Evolutionary conservation across 2,113 vertebrate species (phyloP).

Genomic region (Etia nguti): DNA sequence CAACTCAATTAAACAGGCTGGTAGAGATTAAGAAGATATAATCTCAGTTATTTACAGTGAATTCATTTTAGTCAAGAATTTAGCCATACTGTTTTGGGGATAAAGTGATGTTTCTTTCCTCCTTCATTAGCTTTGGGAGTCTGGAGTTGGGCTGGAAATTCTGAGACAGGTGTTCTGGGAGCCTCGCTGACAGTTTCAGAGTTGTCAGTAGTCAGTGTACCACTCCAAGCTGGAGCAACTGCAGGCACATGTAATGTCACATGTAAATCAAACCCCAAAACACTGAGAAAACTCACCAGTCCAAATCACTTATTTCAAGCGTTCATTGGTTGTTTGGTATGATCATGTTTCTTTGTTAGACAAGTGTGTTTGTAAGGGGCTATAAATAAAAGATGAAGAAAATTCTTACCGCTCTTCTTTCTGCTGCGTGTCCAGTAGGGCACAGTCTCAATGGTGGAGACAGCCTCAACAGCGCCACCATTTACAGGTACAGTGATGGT

Average conservation of each 20-base stretch:
- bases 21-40: background rate
- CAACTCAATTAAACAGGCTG: background rate
- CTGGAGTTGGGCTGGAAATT: slow-evolving; percentile 14
- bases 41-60: background rate
- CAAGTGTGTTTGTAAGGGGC: background rate
- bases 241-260: background rate
- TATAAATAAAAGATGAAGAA: background rate
- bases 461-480: slow-evolving; percentile 84
- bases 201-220: slow-evolving; percentile 72
- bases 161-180: slow-evolving; percentile 54
- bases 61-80: background rate
- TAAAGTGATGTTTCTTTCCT: slow-evolving; percentile 83
- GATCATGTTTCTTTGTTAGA: background rate
- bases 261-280: background rate
- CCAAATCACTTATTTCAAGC: background rate
- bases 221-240: slow-evolving; percentile 36
- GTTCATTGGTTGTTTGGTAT: background rate
- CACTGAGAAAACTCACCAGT: background rate
- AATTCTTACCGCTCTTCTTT: slow-evolving; percentile 75
- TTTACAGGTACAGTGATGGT: slow-evolving; percentile 83
- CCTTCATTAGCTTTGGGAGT: slow-evolving; percentile 68
- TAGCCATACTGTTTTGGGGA: slow-evolving; percentile 74
- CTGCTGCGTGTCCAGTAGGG: slow-evolving; percentile 73
- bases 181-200: slow-evolving; percentile 57
- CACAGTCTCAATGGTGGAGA: slow-evolving; percentile 87